A percentile compares a stretch with the other conserved stretches of the same genome.
Conservation (phyloP, 2,888 invertebrate species). For the Cetonia aurata region DNA sequence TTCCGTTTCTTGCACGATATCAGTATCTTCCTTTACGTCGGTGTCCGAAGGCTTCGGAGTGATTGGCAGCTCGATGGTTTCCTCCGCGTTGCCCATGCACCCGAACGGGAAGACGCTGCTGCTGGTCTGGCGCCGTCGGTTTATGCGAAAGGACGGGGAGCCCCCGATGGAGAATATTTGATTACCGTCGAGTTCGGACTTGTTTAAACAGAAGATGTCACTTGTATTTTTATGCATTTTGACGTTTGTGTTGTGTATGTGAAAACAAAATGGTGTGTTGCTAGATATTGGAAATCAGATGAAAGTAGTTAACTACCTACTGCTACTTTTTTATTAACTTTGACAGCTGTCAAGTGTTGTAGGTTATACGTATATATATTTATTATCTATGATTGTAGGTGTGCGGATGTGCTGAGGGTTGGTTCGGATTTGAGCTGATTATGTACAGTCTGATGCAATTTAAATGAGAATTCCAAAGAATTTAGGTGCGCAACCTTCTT, state of each 20-base stretch:
- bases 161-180: slow-evolving; percentile 63
- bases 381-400: too few species aligned
- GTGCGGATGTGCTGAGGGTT: too few species aligned
- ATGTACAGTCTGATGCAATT: too few species aligned
- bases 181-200: slow-evolving; percentile 59
- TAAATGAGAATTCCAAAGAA: too few species aligned
- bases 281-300: too few species aligned
- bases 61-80: not conserved
- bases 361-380: too few species aligned
- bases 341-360: too few species aligned
- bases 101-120: slow-evolving; percentile 55
- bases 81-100: slow-evolving; percentile 52
- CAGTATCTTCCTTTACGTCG: slow-evolving; percentile 4
- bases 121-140: slow-evolving; percentile 52
- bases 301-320: too few species aligned
- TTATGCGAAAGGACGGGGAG: slow-evolving; percentile 59
- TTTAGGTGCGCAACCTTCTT: too few species aligned
- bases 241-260: slow-evolving; percentile 39
- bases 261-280: slow-evolving; percentile 25
- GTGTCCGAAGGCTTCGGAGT: not conserved
- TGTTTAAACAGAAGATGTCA: slow-evolving; percentile 63
- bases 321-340: too few species aligned
- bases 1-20: slow-evolving; percentile 25
- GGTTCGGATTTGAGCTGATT: too few species aligned
- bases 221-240: slow-evolving; percentile 56